These are phyloP conservation scores for Chromis chromis DNA, from an alignment of 2,797 vertebrate species.

Conservation along the genomic window DNA sequence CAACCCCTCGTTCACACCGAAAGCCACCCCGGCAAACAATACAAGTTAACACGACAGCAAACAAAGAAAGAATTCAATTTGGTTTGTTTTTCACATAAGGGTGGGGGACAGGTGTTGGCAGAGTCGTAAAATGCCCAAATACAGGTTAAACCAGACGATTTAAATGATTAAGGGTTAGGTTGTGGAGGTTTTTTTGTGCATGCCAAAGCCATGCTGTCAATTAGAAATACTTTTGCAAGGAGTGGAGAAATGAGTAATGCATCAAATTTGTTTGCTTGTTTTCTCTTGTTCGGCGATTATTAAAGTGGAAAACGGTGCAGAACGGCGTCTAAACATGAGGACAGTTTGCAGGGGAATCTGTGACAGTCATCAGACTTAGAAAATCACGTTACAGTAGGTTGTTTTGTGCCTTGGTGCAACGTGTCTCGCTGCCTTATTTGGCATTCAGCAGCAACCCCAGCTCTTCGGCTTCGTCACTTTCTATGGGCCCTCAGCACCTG, in stretches of 20 bases:
- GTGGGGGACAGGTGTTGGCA: conserved; percentile 75
- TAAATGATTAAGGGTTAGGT: conserved; percentile 76
- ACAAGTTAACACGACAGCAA: conserved; percentile 42
- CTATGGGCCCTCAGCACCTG: conserved; percentile 84
- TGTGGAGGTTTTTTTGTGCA: conserved; percentile 69
- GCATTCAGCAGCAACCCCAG: conserved; percentile 76
- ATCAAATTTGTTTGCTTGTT: conserved; percentile 77
- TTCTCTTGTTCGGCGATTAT: conserved; percentile 69
- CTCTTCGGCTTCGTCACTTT: conserved; percentile 77
- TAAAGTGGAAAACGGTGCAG: conserved; percentile 39
- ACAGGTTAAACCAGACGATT: conserved; percentile 82
- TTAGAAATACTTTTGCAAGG: conserved; percentile 80
- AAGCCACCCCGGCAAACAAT: conserved; percentile 45
- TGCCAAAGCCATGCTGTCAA: conserved; percentile 75
- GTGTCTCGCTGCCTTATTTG: conserved; percentile 85
- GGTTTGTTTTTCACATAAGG: conserved; percentile 56
- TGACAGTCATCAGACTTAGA: conserved; percentile 59
- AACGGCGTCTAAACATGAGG: conserved; percentile 16
- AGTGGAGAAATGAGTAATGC: conserved; percentile 86
- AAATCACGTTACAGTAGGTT: conserved; percentile 68
- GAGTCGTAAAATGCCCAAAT: conserved; percentile 71
- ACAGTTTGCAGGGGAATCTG: conserved; percentile 25
- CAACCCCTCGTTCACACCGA: conserved; percentile 59
- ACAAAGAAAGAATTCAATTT: conserved; percentile 66
- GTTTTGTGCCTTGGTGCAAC: conserved; percentile 73